Conservation (phyloP, 2,888 invertebrate species). For the Oscheius myriophilus region DNA sequence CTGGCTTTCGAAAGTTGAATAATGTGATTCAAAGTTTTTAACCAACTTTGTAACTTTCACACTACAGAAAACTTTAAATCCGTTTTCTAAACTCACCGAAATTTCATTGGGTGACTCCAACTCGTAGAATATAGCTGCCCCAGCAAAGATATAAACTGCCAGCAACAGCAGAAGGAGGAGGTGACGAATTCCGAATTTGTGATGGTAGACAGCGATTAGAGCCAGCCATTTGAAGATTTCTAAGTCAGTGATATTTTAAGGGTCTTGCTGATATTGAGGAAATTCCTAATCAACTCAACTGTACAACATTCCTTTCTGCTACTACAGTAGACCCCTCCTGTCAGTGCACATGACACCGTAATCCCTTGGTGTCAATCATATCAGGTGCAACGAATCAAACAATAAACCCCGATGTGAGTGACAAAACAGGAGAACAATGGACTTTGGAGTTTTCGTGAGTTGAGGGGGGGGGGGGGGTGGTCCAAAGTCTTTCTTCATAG, state of each 20-base stretch:
- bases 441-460: too few species aligned
- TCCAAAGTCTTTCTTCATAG: too few species aligned
- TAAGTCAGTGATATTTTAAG: not conserved
- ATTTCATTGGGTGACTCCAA: slow-evolving; percentile 33
- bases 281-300: not conserved
- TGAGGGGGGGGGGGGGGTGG: too few species aligned
- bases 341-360: not conserved
- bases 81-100: slow-evolving; percentile 18
- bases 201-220: slow-evolving; percentile 35
- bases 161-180: slow-evolving; percentile 29
- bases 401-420: too few species aligned
- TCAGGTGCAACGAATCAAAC: too few species aligned
- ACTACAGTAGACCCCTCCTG: not conserved
- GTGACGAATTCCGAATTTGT: slow-evolving; percentile 41
- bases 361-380: not conserved
- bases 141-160: slow-evolving; percentile 27
- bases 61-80: too few species aligned
- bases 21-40: too few species aligned
- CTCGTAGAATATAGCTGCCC: slow-evolving; percentile 34
- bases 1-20: too few species aligned
- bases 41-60: too few species aligned
- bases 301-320: not conserved
- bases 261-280: not conserved
- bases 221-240: slow-evolving; percentile 35
- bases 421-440: too few species aligned